These are phyloP conservation scores for Engraulis encrasicolus DNA, from an alignment of 2,113 vertebrate genomes.

Conservation along the genomic window DNA sequence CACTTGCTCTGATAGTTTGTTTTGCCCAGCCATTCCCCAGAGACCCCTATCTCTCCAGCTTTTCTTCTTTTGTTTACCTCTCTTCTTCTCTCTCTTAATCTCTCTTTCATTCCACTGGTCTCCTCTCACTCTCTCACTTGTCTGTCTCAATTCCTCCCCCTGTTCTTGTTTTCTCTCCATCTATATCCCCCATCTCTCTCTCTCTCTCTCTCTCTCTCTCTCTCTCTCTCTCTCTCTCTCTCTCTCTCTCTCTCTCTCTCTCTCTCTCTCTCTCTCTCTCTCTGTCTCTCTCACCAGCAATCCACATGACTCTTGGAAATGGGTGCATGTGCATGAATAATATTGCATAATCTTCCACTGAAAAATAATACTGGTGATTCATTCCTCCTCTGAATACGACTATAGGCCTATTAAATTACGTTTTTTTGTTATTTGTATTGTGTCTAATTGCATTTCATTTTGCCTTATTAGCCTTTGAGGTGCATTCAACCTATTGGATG, in stretches of 20 bases:
- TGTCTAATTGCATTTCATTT: background rate
- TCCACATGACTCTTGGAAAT: background rate
- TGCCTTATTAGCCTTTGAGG: background rate
- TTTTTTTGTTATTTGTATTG: background rate
- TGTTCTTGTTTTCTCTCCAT: background rate
- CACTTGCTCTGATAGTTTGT: background rate
- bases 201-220: no score
- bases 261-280: constrained; percentile 9
- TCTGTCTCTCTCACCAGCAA: background rate
- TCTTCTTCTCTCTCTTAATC: background rate
- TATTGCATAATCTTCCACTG: constrained; percentile 13
- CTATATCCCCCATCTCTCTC: background rate
- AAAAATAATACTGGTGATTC: background rate
- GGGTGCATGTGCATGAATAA: background rate
- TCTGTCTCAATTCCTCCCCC: background rate
- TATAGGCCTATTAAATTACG: background rate
- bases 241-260: no score
- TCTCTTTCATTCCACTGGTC: background rate
- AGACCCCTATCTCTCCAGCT: background rate
- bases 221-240: background rate
- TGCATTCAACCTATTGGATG: no score
- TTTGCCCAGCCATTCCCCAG: background rate
- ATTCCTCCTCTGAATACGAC: background rate
- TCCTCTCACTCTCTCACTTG: no score
- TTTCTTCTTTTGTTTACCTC: background rate